A percentile compares a stretch with the other conserved stretches of the same genome.
These are phyloP conservation scores for Tetranychus urticae DNA, from an alignment of 1,140 invertebrate species.

Conservation along the genomic window DNA sequence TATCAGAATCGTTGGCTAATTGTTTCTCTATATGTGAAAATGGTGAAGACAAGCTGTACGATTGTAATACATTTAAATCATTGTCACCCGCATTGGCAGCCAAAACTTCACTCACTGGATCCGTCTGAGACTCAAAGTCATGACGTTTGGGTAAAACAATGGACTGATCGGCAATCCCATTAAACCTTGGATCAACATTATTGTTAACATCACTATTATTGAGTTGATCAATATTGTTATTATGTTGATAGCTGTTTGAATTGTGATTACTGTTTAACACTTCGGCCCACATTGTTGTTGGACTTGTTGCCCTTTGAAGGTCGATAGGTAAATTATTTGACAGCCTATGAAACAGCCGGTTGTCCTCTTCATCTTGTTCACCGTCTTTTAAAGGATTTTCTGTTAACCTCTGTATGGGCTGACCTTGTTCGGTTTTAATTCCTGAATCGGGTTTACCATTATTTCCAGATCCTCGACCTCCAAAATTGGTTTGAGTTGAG, in stretches of 20 bases:
- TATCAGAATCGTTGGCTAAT: background rate
- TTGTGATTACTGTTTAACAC: no score
- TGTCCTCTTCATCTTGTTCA: background rate
- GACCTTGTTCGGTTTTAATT: background rate
- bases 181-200: background rate
- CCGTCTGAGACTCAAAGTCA: slow-evolving; percentile 15
- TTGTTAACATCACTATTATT: background rate
- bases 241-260: no score
- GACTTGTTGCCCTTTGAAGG: no score
- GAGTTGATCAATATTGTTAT: no score
- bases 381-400: background rate
- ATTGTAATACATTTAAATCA: slow-evolving; percentile 12
- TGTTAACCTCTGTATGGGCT: background rate
- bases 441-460: background rate
- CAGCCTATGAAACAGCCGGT: background rate
- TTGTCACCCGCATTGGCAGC: slow-evolving; percentile 14
- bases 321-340: background rate
- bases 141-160: background rate
- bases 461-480: background rate
- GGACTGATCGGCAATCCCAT: background rate
- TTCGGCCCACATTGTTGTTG: no score
- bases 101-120: slow-evolving; percentile 12
- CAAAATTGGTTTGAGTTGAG: background rate
- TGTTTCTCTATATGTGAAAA: slow-evolving; percentile 14
- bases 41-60: slow-evolving; percentile 9